phyloP scores from a whole-genome alignment of 23 tunicate species.

The Aplidium turbinatum region DNA sequence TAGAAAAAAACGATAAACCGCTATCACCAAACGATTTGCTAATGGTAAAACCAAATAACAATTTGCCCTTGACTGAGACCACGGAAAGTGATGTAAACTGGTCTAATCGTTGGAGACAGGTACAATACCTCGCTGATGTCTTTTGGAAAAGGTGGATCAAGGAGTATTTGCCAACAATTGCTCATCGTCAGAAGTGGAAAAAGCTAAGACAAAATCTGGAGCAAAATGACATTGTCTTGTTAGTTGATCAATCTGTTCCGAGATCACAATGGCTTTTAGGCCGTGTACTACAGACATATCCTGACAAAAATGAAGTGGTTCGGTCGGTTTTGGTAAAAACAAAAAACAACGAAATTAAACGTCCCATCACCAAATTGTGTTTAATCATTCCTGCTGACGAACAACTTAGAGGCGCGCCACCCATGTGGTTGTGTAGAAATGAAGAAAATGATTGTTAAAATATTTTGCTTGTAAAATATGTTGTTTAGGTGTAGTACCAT shows the following conservation, averaged over 20 bases:
- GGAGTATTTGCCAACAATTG: neutral
- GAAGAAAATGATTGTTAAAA: too few species aligned
- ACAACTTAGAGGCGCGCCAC: too few species aligned
- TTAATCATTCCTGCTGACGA: too few species aligned
- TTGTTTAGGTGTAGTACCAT: too few species aligned
- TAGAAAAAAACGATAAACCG: neutral
- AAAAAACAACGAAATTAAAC: too few species aligned
- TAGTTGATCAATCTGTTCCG: neutral
- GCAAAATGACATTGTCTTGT: neutral
- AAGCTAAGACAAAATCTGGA: neutral
- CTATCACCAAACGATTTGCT: neutral
- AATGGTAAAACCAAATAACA: neutral
- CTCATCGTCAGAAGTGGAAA: neutral
- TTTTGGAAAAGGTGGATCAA: neutral
- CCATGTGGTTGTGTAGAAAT: too few species aligned
- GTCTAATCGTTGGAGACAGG: neutral
- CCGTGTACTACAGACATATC: neutral
- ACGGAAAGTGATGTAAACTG: neutral
- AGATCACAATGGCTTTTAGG: neutral
- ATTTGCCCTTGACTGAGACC: neutral
- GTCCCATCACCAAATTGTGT: too few species aligned
- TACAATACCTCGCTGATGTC: slow-evolving; percentile 1
- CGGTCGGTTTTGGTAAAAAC: too few species aligned
- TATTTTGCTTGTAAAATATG: too few species aligned
- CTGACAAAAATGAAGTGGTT: neutral